A percentile compares a stretch with the other conserved stretches of the same genome.
These are phyloP conservation scores for Noctua fimbriata DNA, from an alignment of 2,888 invertebrate genomes.

Conservation along the genomic window DNA sequence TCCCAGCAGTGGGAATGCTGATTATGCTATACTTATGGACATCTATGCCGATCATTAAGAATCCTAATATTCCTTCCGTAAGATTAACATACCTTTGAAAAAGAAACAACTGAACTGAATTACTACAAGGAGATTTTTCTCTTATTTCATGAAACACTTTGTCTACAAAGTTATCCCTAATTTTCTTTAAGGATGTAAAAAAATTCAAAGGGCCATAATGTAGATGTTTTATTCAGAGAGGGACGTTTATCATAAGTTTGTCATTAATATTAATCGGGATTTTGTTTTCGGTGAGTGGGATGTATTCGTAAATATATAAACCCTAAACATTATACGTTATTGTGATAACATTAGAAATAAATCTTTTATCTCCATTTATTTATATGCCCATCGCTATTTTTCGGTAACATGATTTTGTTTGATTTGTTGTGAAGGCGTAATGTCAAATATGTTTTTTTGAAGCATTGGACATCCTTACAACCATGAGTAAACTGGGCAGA, in stretches of 20 bases:
- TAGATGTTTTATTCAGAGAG: constrained; percentile 55
- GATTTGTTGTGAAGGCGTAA: too few species aligned
- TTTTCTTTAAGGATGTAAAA: constrained; percentile 35
- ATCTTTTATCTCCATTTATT: not conserved
- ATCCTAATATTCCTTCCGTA: not conserved
- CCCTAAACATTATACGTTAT: constrained; percentile 15
- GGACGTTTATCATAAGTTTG: constrained; percentile 38
- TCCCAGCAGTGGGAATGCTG: not conserved
- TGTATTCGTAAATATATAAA: constrained; percentile 16
- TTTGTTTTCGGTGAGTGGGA: constrained; percentile 36
- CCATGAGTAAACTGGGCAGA: not conserved
- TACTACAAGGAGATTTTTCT: constrained; percentile 3
- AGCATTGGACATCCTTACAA: not conserved
- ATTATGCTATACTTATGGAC: not conserved
- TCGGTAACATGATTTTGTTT: not conserved
- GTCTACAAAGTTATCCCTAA: constrained; percentile 22
- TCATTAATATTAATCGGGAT: constrained; percentile 52
- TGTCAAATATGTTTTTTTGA: not conserved
- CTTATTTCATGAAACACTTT: constrained; percentile 13
- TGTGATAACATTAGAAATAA: not conserved
- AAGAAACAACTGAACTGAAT: constrained; percentile 9
- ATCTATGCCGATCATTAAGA: not conserved
- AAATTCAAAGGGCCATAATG: constrained; percentile 39
- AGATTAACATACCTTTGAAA: not conserved
- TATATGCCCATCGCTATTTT: not conserved